Conservation (phyloP, 2,113 vertebrate species). For the Mandrillus leucophaeus region DNA sequence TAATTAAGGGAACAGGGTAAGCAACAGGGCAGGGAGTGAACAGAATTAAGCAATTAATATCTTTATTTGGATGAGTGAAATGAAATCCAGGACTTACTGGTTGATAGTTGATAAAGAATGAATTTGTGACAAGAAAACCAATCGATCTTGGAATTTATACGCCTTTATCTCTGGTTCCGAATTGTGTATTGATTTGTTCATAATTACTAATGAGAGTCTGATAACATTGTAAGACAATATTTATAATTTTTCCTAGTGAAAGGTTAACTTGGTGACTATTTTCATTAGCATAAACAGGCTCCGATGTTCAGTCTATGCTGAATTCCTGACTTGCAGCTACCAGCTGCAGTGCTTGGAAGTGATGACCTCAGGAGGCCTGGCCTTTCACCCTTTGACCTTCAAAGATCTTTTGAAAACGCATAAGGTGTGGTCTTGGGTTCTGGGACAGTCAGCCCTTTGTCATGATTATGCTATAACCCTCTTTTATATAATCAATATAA, state of each 20-base stretch:
- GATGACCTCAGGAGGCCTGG: background rate
- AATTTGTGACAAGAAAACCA: background rate
- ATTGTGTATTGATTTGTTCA: slow-evolving; percentile 54
- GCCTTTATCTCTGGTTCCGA: slow-evolving; percentile 26
- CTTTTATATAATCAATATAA: background rate
- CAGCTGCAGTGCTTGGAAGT: background rate
- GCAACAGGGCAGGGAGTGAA: background rate
- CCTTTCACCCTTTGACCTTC: background rate
- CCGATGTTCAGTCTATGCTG: background rate
- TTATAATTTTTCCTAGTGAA: slow-evolving; percentile 13
- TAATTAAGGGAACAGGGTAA: background rate
- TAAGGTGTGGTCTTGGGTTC: background rate
- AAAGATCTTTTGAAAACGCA: background rate
- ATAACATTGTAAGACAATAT: slow-evolving; percentile 30
- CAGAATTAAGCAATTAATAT: background rate
- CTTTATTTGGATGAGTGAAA: slow-evolving; percentile 4
- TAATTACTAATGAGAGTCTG: slow-evolving; percentile 61
- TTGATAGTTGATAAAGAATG: slow-evolving; percentile 34
- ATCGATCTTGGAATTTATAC: slow-evolving; percentile 25
- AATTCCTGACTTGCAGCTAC: background rate
- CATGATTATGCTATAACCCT: background rate
- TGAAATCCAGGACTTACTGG: background rate
- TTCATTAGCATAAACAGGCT: background rate
- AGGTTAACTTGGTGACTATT: background rate
- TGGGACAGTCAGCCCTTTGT: background rate